Percentiles rank a stretch among this genome's conserved stretches.
These are phyloP conservation scores for Dinocampus coccinellae DNA, from an alignment of 2,888 invertebrate species.

Conservation along the genomic window DNA sequence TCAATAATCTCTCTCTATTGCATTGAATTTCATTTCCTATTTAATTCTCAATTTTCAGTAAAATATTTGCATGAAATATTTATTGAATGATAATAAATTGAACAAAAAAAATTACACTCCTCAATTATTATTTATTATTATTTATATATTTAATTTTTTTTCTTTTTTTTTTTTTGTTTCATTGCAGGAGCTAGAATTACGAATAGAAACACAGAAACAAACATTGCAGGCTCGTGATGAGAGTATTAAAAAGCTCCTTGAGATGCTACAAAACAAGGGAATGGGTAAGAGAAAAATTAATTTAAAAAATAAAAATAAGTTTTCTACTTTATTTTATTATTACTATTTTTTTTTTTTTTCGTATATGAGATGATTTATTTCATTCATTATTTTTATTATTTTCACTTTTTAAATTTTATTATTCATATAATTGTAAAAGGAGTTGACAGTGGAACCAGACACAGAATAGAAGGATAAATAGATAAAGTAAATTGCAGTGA, in stretches of 20 bases:
- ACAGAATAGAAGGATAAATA: too few relatives aligned
- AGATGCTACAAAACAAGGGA: conserved; percentile 98
- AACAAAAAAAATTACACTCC: not conserved
- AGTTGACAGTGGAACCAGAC: too few relatives aligned
- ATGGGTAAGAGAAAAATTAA: conserved; percentile 80
- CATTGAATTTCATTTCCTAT: too few relatives aligned
- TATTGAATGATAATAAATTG: too few relatives aligned
- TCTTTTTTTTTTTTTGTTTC: not conserved
- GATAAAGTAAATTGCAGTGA: too few relatives aligned
- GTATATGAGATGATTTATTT: too few relatives aligned
- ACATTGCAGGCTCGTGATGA: conserved; percentile 96
- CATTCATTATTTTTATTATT: conserved; percentile 33
- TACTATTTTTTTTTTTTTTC: conserved; percentile 31
- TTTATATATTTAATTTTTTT: not conserved
- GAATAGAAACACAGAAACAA: conserved; percentile 98
- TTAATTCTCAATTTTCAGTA: too few relatives aligned
- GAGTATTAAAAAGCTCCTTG: conserved; percentile 97
- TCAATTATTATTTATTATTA: not conserved
- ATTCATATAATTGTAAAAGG: not conserved
- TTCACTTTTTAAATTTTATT: conserved; percentile 39
- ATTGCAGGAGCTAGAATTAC: conserved; percentile 90
- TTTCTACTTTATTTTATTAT: not conserved
- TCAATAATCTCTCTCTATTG: too few relatives aligned
- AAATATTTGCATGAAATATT: too few relatives aligned
- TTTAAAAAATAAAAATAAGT: not conserved